Conservation (phyloP, 1,140 invertebrate species). For the Cherax quadricarinatus region DNA sequence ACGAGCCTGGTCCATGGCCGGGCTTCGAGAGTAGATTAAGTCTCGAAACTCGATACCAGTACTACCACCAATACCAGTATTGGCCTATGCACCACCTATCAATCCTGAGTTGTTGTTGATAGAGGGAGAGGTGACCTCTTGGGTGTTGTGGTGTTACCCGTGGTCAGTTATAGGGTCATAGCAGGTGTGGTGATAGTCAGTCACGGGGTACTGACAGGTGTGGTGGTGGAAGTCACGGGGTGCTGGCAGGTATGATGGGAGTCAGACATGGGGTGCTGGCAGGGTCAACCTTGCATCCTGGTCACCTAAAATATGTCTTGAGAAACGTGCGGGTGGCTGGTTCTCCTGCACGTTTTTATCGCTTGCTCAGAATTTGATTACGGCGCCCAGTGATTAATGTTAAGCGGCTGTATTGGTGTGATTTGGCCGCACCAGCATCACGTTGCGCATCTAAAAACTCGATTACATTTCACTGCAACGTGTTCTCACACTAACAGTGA, state of each 20-base stretch:
- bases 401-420: background rate
- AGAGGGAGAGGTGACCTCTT: background rate
- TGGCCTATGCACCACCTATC: too few relatives aligned
- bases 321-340: background rate
- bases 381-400: background rate
- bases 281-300: constrained; percentile 16
- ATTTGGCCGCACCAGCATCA: background rate
- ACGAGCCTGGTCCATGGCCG: too few relatives aligned
- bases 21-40: too few relatives aligned
- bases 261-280: background rate
- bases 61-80: too few relatives aligned
- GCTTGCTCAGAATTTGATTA: background rate
- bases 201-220: background rate
- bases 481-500: too few relatives aligned
- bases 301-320: constrained; percentile 3
- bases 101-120: too few relatives aligned
- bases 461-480: too few relatives aligned
- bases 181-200: background rate
- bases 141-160: too few relatives aligned
- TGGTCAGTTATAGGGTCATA: background rate
- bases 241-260: too few relatives aligned
- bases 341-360: background rate
- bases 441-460: too few relatives aligned
- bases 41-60: too few relatives aligned
- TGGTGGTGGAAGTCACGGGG: too few relatives aligned